Evolutionary conservation across 2,113 vertebrate genomes (phyloP).

Genomic region (Dasyurus viverrinus): DNA sequence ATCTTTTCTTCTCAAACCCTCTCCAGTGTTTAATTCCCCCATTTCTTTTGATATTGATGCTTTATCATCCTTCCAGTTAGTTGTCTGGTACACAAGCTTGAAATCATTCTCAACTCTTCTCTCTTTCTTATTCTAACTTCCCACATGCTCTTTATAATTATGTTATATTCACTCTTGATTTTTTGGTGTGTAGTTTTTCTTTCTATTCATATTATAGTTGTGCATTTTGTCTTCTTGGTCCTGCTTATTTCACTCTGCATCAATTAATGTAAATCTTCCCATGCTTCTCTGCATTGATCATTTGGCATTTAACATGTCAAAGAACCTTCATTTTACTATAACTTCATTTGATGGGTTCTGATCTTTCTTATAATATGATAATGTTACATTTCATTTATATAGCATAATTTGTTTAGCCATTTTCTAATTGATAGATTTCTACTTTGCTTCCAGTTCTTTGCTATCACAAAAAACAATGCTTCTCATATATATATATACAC

Average conservation of each 20-base stretch:
- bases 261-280: not conserved
- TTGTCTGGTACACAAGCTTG: not conserved
- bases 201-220: not conserved
- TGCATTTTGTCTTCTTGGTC: not conserved
- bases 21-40: not conserved
- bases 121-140: not conserved
- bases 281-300: not conserved
- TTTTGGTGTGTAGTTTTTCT: not conserved
- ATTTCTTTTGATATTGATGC: not conserved
- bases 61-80: not conserved
- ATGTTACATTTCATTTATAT: too few relatives aligned
- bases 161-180: not conserved
- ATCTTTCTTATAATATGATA: too few relatives aligned
- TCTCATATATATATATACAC: not conserved
- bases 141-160: not conserved
- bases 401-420: not conserved
- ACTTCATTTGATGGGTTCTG: slow-evolving; percentile 13
- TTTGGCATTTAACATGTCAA: not conserved
- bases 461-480: not conserved
- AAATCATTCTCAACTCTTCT: not conserved
- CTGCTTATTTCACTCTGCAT: not conserved
- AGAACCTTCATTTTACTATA: slow-evolving; percentile 42
- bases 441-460: not conserved
- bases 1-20: not conserved
- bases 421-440: not conserved